A percentile compares a stretch with the other conserved stretches of the same genome.
Conservation (phyloP, 2,888 invertebrate species). For the Netelia virgata region DNA sequence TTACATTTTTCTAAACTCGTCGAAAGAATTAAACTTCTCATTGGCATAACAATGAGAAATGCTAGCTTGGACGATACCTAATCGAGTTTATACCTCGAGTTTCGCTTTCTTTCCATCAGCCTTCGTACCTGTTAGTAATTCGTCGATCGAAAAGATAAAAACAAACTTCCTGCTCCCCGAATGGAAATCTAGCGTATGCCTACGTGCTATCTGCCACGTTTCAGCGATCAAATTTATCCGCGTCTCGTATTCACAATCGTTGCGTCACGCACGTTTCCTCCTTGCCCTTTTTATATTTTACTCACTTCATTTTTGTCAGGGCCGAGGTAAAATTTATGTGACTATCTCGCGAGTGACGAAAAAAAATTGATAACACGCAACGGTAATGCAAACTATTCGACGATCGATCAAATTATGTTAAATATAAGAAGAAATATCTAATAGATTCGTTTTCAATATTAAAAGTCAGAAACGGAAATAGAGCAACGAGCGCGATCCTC, state of each 20-base stretch:
- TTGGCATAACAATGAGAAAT: too few relatives aligned
- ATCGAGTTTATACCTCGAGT: too few relatives aligned
- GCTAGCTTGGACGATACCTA: too few relatives aligned
- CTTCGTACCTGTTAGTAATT: not conserved
- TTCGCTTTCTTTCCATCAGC: not conserved
- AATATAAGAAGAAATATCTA: too few relatives aligned
- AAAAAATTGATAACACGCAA: not conserved
- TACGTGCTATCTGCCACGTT: constrained; percentile 68
- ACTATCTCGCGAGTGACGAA: not conserved
- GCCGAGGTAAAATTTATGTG: not conserved
- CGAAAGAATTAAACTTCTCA: too few relatives aligned
- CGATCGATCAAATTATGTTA: too few relatives aligned
- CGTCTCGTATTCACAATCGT: not conserved
- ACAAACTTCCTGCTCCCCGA: not conserved
- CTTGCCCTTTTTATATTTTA: not conserved
- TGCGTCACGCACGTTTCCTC: not conserved
- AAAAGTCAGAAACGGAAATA: not conserved
- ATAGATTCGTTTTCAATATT: too few relatives aligned
- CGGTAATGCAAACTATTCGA: too few relatives aligned
- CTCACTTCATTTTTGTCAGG: not conserved
- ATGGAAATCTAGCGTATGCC: constrained; percentile 53
- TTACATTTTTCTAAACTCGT: not conserved
- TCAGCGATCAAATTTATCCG: not conserved
- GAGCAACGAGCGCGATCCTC: not conserved
- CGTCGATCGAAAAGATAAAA: not conserved